Percentiles rank a stretch among this genome's conserved stretches.
Evolutionary conservation across 2,888 invertebrate species (phyloP).

Genomic region (Agrochola macilenta): DNA sequence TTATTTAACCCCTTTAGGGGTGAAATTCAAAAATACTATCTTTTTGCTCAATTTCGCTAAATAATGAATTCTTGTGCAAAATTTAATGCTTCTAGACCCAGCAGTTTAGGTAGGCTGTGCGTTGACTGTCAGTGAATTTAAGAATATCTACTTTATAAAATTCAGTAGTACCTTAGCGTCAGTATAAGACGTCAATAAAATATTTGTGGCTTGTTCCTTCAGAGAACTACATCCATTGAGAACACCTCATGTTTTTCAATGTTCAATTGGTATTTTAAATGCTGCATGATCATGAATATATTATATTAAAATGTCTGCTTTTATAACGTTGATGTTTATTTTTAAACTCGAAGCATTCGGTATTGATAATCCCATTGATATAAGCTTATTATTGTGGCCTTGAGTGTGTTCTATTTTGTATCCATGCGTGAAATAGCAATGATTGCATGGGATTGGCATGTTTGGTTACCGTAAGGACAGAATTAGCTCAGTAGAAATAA

Average conservation of each 20-base stretch:
- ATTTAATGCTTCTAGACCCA: neutral
- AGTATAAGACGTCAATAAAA: slow-evolving; percentile 39
- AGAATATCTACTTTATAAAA: neutral
- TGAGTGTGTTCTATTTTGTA: slow-evolving; percentile 72
- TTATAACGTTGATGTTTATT: slow-evolving; percentile 27
- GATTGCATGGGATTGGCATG: slow-evolving; percentile 74
- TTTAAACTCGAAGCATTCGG: slow-evolving; percentile 19
- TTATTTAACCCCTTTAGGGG: neutral
- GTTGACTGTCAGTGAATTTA: neutral
- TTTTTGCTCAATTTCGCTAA: neutral
- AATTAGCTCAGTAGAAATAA: slow-evolving; percentile 71
- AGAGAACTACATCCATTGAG: slow-evolving; percentile 26
- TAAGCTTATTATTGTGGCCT: slow-evolving; percentile 55
- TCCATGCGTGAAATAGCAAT: slow-evolving; percentile 76
- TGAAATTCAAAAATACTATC: neutral
- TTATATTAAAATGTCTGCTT: neutral
- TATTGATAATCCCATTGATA: slow-evolving; percentile 66
- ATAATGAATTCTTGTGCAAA: neutral
- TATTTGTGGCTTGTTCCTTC: slow-evolving; percentile 39
- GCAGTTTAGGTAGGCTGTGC: too few species aligned
- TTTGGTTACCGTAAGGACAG: slow-evolving; percentile 68
- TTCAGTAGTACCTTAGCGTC: neutral
- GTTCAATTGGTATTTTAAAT: slow-evolving; percentile 30
- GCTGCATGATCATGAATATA: slow-evolving; percentile 35
- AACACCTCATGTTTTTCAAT: slow-evolving; percentile 42